Conservation (phyloP, 1,140 invertebrate genomes). For the Diorhabda sublineata region DNA sequence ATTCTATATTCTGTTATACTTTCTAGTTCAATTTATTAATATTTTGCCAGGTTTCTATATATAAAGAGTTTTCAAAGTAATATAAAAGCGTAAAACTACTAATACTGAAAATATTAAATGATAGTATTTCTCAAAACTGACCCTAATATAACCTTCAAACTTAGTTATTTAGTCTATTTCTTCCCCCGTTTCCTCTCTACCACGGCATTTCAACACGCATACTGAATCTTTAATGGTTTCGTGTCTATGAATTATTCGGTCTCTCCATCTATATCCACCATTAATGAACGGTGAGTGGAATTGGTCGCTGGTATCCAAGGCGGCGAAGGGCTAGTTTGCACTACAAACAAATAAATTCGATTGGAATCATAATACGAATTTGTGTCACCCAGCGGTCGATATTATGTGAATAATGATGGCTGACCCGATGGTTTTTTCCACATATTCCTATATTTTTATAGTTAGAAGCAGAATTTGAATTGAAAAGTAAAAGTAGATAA, state of each 20-base stretch:
- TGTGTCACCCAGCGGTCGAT: slow-evolving; percentile 5
- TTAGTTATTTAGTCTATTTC: background rate
- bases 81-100: too few species aligned
- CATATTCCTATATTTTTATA: too few species aligned
- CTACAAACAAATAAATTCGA: slow-evolving; percentile 15
- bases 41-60: too few species aligned
- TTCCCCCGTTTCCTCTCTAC: background rate
- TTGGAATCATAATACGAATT: background rate
- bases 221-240: slow-evolving; percentile 19
- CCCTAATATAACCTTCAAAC: too few species aligned
- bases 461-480: too few species aligned
- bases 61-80: too few species aligned
- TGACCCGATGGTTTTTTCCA: too few species aligned
- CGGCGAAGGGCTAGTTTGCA: background rate
- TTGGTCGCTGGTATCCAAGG: slow-evolving; percentile 9
- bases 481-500: too few species aligned
- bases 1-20: too few species aligned
- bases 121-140: too few species aligned
- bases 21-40: too few species aligned
- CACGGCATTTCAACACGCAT: slow-evolving; percentile 9
- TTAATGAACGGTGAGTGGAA: background rate
- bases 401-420: background rate
- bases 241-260: slow-evolving; percentile 18
- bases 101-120: too few species aligned
- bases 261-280: slow-evolving; percentile 8